phyloP scores from a whole-genome alignment of 92 coral and sea anemone genomes.

The Meandrina meandrites region DNA sequence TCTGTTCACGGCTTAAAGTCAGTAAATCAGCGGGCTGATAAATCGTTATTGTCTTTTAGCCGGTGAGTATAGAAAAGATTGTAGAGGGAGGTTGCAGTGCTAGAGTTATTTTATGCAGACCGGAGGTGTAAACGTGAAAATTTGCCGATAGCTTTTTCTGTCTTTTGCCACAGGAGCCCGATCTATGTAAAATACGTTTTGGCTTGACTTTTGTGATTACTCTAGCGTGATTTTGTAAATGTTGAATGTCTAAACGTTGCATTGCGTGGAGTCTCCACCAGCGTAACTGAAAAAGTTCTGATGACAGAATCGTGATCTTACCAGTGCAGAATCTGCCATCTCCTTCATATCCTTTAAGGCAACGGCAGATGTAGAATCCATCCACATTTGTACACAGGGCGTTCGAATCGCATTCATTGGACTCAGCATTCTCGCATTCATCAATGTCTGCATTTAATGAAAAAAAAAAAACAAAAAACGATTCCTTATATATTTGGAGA shows the following conservation, averaged over 20 bases:
- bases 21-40: neutral
- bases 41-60: neutral
- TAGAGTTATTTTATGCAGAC: too few species aligned
- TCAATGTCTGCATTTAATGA: constrained; percentile 39
- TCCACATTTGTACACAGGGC: constrained; percentile 52
- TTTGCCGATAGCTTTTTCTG: too few species aligned
- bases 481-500: neutral
- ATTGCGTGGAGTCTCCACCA: neutral
- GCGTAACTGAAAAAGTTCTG: neutral
- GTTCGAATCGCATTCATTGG: constrained; percentile 38
- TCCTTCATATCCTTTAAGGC: constrained; percentile 52
- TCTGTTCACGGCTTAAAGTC: neutral
- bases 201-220: too few species aligned
- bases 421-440: constrained; percentile 34
- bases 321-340: constrained; percentile 55
- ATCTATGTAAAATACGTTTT: too few species aligned
- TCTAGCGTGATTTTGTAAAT: too few species aligned
- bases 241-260: neutral
- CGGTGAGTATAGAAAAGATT: neutral
- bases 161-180: too few species aligned
- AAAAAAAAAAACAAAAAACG: neutral
- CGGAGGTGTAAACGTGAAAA: too few species aligned
- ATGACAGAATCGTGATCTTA: neutral
- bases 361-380: constrained; percentile 59
- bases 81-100: neutral